Conservation (phyloP, 1,140 invertebrate species). For the Listronotus bonariensis region DNA sequence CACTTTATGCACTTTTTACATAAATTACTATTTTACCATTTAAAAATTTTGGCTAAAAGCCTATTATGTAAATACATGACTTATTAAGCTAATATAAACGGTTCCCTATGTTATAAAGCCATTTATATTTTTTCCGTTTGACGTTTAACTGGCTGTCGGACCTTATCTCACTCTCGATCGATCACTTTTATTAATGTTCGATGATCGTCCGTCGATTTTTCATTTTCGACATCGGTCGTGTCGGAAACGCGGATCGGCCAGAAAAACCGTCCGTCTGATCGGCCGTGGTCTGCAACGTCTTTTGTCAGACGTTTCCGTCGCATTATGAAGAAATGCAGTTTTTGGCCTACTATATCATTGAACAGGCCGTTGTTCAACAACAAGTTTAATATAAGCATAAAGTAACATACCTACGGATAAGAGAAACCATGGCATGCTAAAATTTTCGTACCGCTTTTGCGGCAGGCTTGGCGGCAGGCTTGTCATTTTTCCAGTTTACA, state of each 20-base stretch:
- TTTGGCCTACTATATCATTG: background rate
- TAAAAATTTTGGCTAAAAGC: no score
- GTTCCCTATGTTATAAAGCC: background rate
- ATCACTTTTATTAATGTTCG: constrained; percentile 30
- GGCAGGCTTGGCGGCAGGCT: no score
- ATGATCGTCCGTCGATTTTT: constrained; percentile 23
- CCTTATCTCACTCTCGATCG: constrained; percentile 13
- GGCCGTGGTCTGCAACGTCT: background rate
- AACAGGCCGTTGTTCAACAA: background rate
- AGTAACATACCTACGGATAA: no score
- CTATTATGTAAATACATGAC: no score
- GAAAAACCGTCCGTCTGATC: background rate
- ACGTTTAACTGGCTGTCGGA: constrained; percentile 10
- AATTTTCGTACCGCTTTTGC: no score
- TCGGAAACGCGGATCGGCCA: constrained; percentile 17
- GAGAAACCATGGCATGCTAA: no score
- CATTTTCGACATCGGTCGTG: constrained; percentile 24
- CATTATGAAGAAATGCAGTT: background rate
- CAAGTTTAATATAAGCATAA: no score
- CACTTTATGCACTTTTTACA: no score
- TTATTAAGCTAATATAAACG: no score
- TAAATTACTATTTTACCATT: no score
- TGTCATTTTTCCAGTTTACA: no score
- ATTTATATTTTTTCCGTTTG: constrained; percentile 17
- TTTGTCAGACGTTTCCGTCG: constrained; percentile 22